These are phyloP conservation scores for Gymnarchus niloticus DNA, from an alignment of 2,113 vertebrate genomes.

Conservation along the genomic window DNA sequence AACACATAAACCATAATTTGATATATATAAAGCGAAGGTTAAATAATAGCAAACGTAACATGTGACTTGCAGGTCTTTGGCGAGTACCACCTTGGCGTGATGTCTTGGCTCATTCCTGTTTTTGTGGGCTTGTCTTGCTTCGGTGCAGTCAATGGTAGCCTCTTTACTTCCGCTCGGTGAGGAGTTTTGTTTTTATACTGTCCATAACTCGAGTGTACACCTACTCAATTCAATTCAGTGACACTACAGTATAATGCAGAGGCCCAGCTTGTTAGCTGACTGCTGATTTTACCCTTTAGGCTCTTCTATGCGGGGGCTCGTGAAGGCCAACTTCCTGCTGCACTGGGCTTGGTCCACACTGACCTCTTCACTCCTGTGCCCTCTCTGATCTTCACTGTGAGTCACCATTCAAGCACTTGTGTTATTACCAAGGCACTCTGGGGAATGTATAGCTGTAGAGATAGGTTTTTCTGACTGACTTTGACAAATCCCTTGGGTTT, in stretches of 20 bases:
- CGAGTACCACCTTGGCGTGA: conserved; percentile 59
- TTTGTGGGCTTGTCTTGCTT: conserved; percentile 64
- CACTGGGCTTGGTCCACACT: conserved; percentile 61
- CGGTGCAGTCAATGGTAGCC: conserved; percentile 60
- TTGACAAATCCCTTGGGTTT: not conserved
- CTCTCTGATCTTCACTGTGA: conserved; percentile 65
- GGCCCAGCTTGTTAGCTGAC: not conserved
- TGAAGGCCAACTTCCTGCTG: conserved; percentile 61
- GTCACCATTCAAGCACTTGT: conserved; percentile 12
- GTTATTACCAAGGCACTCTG: not conserved
- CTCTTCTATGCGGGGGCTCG: conserved; percentile 64
- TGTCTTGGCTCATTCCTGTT: conserved; percentile 61
- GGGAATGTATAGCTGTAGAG: not conserved
- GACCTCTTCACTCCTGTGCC: conserved; percentile 64
- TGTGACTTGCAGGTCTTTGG: conserved; percentile 52
- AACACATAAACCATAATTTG: not conserved
- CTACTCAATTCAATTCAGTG: not conserved
- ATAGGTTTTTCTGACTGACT: not conserved
- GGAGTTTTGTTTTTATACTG: not conserved
- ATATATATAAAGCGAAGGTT: not conserved
- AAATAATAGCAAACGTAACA: not conserved
- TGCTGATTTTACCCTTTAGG: conserved; percentile 37
- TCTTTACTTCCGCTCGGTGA: conserved; percentile 64
- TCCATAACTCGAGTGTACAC: not conserved
- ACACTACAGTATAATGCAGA: not conserved